These are phyloP conservation scores for Pheosia tremula DNA, from an alignment of 2,888 invertebrate species.

Conservation along the genomic window DNA sequence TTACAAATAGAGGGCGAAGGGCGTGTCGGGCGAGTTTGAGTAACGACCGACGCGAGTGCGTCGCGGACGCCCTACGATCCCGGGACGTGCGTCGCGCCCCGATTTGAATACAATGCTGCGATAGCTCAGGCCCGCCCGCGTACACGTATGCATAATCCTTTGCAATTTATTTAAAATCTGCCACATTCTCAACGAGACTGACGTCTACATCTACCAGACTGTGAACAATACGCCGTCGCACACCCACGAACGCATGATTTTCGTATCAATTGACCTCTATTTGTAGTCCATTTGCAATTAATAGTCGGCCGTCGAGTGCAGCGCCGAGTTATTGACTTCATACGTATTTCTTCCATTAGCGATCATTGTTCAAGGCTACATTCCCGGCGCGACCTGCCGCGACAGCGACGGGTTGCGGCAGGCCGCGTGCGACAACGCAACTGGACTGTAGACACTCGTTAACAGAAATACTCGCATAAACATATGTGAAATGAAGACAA, in stretches of 20 bases:
- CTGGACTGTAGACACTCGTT: constrained; percentile 49
- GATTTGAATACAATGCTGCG: constrained; percentile 82
- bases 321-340: constrained; percentile 63
- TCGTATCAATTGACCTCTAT: constrained; percentile 68
- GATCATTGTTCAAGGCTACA: constrained; percentile 59
- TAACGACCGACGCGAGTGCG: constrained; percentile 56
- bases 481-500: constrained; percentile 67
- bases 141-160: constrained; percentile 76
- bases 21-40: constrained; percentile 60
- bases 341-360: constrained; percentile 56
- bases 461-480: constrained; percentile 63
- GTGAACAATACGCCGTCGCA: constrained; percentile 48
- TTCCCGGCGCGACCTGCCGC: constrained; percentile 28
- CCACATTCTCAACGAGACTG: constrained; percentile 64
- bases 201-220: constrained; percentile 58
- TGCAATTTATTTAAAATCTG: constrained; percentile 68
- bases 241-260: constrained; percentile 51
- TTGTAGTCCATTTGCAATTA: constrained; percentile 70
- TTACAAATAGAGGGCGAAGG: constrained; percentile 47
- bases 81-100: constrained; percentile 58
- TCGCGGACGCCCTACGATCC: constrained; percentile 37
- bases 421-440: constrained; percentile 58
- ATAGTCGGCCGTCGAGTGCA: constrained; percentile 53
- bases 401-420: constrained; percentile 42
- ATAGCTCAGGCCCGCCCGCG: constrained; percentile 78